These are phyloP conservation scores for Dendrocincla fuliginosa DNA, from an alignment of 2,797 vertebrate genomes.

Conservation along the genomic window DNA sequence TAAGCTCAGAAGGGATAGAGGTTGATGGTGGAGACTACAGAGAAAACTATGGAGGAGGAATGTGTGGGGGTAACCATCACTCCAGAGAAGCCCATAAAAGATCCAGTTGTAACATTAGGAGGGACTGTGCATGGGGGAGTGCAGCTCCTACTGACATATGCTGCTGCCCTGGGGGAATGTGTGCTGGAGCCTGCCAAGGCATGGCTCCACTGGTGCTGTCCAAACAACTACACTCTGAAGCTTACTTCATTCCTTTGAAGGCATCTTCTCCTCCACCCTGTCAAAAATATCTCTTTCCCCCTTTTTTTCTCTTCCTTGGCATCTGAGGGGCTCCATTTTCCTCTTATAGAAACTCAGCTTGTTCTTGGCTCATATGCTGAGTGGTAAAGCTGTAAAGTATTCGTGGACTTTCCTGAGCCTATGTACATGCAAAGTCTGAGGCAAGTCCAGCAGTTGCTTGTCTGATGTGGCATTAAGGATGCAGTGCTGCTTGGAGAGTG, in stretches of 20 bases:
- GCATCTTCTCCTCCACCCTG: neutral
- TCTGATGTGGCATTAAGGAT: neutral
- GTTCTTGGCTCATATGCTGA: neutral
- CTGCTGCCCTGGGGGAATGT: neutral
- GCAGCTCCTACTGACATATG: neutral
- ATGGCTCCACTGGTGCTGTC: neutral
- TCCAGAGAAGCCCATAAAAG: neutral
- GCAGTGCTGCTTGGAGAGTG: neutral
- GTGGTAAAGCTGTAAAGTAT: neutral
- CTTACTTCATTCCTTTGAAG: neutral
- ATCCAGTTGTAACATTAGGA: neutral
- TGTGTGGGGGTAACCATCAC: neutral
- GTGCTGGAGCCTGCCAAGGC: neutral
- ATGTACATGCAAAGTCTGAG: fast-evolving
- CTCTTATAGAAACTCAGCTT: neutral
- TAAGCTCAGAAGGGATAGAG: neutral
- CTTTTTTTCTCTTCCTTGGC: neutral
- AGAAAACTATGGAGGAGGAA: neutral
- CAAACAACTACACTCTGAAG: neutral
- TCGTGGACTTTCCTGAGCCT: neutral
- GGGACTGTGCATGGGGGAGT: neutral
- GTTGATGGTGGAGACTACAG: neutral
- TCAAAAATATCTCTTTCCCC: neutral
- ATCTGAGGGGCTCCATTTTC: neutral
- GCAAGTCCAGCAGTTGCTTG: neutral